Base-by-base conservation (phyloP, 64 coral and sea anemone genomes). In the Dendrophyllia cribrosa region DNA sequence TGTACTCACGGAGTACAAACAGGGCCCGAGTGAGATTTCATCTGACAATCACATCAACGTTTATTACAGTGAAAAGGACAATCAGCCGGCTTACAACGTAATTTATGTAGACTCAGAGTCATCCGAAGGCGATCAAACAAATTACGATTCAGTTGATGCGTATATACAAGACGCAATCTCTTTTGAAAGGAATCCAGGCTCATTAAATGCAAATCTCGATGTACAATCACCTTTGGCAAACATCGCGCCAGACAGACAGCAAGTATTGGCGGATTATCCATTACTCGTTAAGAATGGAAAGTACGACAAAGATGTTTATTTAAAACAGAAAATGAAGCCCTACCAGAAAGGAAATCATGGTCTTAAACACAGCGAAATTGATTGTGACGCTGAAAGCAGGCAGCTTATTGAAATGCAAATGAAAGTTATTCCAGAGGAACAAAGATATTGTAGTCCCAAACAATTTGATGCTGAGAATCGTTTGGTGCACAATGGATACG, bases 341-440 rank as follows among this genome's bases (percentile, higher is more conserved):
- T 67, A 71, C 10, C 52, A 82, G 74, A 66, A 75, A 60, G 87
- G 78, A 89, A 94, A 61, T 67, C 76, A 67, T 84, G 66, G 47
- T 46, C 84, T 89, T 85, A 64, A 68, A 66, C 76, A 22, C 16
- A 58, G 63, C 73, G 69, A 94, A 75, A 83, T 84, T 70, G 81
- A 44, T 70, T 78, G 59, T 71, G 83, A 87, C 24, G 62, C 67
- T 64, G 44, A 52, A 53, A 43, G 79, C 45, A 51, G 65, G 17
- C 34, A 83, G 26, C 12, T 24, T 3, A 83, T 84, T 94, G 68
- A 94, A 7, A 94, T 94, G 92, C 78, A 89, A 94, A 94, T 94
- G 25, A 4, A 22, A 50, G 16, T 13, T 59, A 8, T 51, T 66
- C 20, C 60, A 84, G 44, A 51, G 20, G 62, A 51, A 68, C 60